phyloP scores from a whole-genome alignment of 2,888 invertebrate genomes.

The Drosophila niveifrons region DNA sequence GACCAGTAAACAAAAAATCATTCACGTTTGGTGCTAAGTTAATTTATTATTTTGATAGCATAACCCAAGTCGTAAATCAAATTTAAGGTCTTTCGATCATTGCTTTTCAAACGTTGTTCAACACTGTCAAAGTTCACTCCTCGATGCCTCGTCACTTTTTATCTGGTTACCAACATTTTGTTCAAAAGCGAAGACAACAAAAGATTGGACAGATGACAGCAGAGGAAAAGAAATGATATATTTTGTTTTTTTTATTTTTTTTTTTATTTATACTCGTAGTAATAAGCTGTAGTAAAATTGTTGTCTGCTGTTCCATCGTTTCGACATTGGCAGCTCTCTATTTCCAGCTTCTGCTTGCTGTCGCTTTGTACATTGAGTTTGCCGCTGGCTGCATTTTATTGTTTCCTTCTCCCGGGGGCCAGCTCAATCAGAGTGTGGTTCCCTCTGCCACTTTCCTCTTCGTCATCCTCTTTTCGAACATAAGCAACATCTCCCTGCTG shows the following conservation, averaged over 20 bases:
- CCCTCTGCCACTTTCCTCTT: neutral
- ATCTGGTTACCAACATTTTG: neutral
- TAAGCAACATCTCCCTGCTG: neutral
- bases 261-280: slow-evolving; percentile 28
- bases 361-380: neutral
- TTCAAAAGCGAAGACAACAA: slow-evolving; percentile 11
- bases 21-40: no score
- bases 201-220: neutral
- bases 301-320: slow-evolving; percentile 38
- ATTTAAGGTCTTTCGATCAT: no score
- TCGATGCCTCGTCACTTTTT: neutral
- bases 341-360: neutral
- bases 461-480: neutral
- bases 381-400: slow-evolving; percentile 75
- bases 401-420: slow-evolving; percentile 45
- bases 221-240: slow-evolving; percentile 20
- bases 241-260: no score
- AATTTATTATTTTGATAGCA: no score
- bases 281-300: slow-evolving; percentile 40
- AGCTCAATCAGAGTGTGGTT: slow-evolving; percentile 34
- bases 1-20: no score
- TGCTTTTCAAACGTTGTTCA: neutral
- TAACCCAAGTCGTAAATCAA: no score
- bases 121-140: neutral
- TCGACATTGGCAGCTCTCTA: slow-evolving; percentile 47